Percentiles rank a stretch among this genome's conserved stretches.
phyloP scores from a whole-genome alignment of 2,113 vertebrate species.

The Aleadryas rufinucha region DNA sequence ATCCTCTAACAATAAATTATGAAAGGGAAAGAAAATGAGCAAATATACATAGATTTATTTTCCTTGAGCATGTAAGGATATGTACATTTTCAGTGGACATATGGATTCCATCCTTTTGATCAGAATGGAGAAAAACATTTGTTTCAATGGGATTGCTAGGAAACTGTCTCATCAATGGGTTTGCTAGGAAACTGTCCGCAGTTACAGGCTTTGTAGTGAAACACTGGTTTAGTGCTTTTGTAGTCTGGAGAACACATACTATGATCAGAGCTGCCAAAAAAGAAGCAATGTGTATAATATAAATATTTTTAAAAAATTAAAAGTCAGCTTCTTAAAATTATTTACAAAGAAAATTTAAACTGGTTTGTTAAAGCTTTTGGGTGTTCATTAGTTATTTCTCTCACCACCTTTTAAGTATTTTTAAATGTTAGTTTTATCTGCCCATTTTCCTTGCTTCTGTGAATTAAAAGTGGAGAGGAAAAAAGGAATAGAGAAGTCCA shows the following conservation, averaged over 20 bases:
- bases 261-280: neutral
- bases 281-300: neutral
- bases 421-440: neutral
- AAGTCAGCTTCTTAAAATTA: neutral
- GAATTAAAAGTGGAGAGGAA: neutral
- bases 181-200: neutral
- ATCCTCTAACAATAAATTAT: neutral
- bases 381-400: neutral
- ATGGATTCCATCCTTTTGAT: neutral
- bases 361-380: neutral
- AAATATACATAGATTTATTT: neutral
- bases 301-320: neutral
- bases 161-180: neutral
- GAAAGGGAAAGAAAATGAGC: neutral
- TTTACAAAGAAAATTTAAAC: neutral
- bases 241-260: neutral
- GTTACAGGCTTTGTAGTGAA: neutral
- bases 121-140: neutral
- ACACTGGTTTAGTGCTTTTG: neutral
- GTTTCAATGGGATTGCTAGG: neutral
- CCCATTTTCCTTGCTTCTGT: neutral
- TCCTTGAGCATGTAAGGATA: neutral
- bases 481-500: neutral
- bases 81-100: neutral
- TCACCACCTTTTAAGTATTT: neutral